These are phyloP conservation scores for Saccostrea glomerata DNA, from an alignment of 1,140 invertebrate species.

Conservation along the genomic window DNA sequence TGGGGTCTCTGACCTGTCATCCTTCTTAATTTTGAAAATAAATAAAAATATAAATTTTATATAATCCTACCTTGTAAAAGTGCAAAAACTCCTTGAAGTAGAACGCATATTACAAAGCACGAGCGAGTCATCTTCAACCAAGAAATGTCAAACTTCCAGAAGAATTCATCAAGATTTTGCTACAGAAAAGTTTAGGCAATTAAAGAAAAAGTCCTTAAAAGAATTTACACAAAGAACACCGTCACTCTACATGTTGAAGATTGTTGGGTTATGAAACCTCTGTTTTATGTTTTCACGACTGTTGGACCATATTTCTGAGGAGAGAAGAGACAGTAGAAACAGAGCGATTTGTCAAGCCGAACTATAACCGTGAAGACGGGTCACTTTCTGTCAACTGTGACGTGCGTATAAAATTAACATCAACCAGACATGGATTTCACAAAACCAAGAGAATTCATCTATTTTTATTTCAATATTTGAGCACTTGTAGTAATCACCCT, in stretches of 20 bases:
- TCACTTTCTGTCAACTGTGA: constrained; percentile 27
- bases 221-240: not conserved
- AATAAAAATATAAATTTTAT: not conserved
- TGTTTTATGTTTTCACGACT: not conserved
- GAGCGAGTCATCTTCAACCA: not conserved
- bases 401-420: constrained; percentile 34
- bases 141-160: not conserved
- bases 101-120: constrained; percentile 6
- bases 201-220: not conserved
- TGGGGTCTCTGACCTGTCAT: too few relatives aligned
- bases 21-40: too few relatives aligned
- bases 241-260: not conserved
- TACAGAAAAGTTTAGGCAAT: not conserved
- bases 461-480: too few relatives aligned
- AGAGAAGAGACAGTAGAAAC: constrained; percentile 21
- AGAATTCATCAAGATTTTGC: not conserved
- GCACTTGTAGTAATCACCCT: too few relatives aligned
- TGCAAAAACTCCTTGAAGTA: constrained; percentile 21
- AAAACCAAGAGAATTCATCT: too few relatives aligned
- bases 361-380: constrained; percentile 33
- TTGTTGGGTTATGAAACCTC: constrained; percentile 2
- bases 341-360: constrained; percentile 23
- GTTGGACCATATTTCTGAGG: constrained; percentile 24
- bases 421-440: not conserved
- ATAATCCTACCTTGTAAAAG: not conserved